phyloP scores from a whole-genome alignment of 2,888 invertebrate species.

The Frankliniella intonsa region DNA sequence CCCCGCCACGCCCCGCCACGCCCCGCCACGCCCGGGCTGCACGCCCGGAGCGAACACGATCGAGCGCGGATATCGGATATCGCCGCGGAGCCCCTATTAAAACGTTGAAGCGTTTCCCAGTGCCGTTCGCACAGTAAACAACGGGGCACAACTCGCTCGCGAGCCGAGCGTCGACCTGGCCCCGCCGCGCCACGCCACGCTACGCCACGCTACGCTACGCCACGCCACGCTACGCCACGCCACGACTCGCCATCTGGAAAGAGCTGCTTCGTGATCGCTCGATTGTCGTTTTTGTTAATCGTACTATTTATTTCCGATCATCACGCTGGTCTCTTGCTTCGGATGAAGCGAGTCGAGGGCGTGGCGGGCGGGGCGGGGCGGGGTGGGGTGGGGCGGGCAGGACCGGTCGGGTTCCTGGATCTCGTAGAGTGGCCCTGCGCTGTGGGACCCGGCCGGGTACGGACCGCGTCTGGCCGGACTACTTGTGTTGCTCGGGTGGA shows the following conservation, averaged over 20 bases:
- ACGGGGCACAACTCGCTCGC: not conserved
- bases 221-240: not conserved
- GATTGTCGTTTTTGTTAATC: slow-evolving; percentile 6
- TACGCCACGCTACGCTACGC: not conserved
- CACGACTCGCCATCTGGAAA: not conserved
- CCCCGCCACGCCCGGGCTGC: not conserved
- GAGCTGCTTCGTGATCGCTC: slow-evolving; percentile 1
- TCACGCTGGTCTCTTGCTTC: not conserved
- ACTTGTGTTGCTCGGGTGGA: no score
- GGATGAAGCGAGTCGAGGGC: not conserved
- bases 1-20: not conserved
- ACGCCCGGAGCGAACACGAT: slow-evolving; percentile 25
- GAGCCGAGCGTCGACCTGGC: not conserved
- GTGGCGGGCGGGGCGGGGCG: no score
- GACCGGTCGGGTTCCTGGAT: no score
- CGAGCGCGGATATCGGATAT: slow-evolving; percentile 14
- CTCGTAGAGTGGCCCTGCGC: no score
- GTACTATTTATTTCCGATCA: not conserved
- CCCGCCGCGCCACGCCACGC: not conserved
- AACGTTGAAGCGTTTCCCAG: slow-evolving; percentile 26
- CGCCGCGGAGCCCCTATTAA: slow-evolving; percentile 19
- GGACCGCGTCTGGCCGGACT: no score
- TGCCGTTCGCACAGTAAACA: slow-evolving; percentile 23
- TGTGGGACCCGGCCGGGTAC: no score
- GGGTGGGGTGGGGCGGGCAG: no score